phyloP scores from a whole-genome alignment of 1,140 invertebrate species.

The Limonius californicus region DNA sequence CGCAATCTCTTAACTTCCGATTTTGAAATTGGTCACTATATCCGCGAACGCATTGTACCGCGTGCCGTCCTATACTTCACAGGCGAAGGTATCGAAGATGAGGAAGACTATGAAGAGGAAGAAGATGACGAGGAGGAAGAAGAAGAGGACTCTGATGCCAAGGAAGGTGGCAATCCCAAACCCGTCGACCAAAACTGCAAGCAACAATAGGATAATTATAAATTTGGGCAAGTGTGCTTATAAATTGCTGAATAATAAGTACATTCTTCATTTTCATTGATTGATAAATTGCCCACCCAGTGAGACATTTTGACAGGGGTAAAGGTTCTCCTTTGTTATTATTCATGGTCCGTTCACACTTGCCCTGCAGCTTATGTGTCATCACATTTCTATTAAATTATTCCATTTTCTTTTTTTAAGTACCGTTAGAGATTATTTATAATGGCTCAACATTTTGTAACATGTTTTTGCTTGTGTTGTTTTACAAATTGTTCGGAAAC shows the following conservation, averaged over 20 bases:
- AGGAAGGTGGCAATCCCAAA: conserved; percentile 19
- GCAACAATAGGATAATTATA: conserved; percentile 33
- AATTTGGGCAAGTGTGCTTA: neutral
- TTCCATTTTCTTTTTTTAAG: too few species aligned
- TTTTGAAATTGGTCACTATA: conserved; percentile 98
- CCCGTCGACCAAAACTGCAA: conserved; percentile 37
- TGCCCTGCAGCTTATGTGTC: too few species aligned
- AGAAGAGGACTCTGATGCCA: conserved; percentile 39
- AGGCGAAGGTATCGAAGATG: conserved; percentile 76
- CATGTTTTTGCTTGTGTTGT: too few species aligned
- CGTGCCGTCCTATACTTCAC: conserved; percentile 93
- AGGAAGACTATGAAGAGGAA: conserved; percentile 68
- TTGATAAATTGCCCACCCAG: too few species aligned
- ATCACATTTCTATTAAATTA: too few species aligned
- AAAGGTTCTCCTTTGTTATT: too few species aligned
- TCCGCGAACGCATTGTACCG: conserved; percentile 88
- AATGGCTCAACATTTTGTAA: too few species aligned
- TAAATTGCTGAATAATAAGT: neutral
- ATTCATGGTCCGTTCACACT: too few species aligned
- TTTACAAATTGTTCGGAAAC: too few species aligned
- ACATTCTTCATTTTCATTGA: too few species aligned
- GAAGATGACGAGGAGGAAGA: conserved; percentile 49
- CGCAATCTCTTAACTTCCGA: conserved; percentile 79
- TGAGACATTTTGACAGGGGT: too few species aligned
- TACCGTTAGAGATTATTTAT: too few species aligned